Base-by-base conservation (phyloP, 2,888 invertebrate genomes). In the Agrochola lychnidis region DNA sequence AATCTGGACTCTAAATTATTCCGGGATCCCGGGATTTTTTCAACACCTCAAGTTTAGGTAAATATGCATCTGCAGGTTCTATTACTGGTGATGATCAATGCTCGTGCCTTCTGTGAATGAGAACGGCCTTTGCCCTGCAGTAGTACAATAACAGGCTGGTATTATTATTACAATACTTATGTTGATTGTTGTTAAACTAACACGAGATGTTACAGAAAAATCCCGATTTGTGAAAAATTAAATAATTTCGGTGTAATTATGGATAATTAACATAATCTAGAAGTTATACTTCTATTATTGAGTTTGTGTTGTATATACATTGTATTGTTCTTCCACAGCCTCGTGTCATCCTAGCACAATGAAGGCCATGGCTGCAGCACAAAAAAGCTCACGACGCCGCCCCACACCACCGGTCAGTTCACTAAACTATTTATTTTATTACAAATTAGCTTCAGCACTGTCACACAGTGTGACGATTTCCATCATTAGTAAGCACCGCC, bases 331-430 rank as follows among this genome's bases (percentile, higher is more conserved):
- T 40, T 56, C 53, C 68, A 53, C 68, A 68, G 68, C 19, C 0
- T 4, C 19, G 36, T 40, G 0, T 53, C 0, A 19, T n/a, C 0
- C 7, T n/a, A 0, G 6, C 2, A 0, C 12, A 6, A 0, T 0
- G 36, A 40, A n/a, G n/a, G 4, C 10, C 16, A 5, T 5, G 1
- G 0, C n/a, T 10, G 0, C 36, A 40, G 0, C 6, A n/a, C 51
- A n/a, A 16, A 0, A 0, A 4, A 19, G 1, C 53, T 4, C n/a
- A 12, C 68, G 36, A 40, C 53, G 40, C 40, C 68, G 68, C 68
- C 1, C 53, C n/a, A 68, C 68, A 12, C 53, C 68, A 40, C 19
- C 68, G 68, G 68, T 68, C 68, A 68, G 68, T 68, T 12, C n/a
- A n/a, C 10, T 51, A 6, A 53, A 36, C 36, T n/a, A 6, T 19